Evolutionary conservation across 1,140 invertebrate genomes (phyloP).

Genomic region (Lithobius niger): DNA sequence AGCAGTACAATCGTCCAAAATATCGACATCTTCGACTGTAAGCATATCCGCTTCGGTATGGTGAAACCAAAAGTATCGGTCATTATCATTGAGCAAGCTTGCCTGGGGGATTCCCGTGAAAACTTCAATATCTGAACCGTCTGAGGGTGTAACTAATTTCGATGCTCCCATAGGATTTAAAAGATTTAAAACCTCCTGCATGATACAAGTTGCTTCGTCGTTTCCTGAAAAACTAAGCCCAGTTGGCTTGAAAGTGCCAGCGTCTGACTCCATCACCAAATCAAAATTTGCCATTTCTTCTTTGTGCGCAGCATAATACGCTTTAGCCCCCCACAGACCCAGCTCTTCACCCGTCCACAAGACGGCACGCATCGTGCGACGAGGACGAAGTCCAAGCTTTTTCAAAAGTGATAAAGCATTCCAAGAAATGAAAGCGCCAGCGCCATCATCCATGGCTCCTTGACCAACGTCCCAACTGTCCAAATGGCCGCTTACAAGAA

Average conservation of each 20-base stretch:
- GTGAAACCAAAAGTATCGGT: conserved; percentile 69
- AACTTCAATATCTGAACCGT: conserved; percentile 21
- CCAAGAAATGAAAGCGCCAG: conserved; percentile 45
- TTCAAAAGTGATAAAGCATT: conserved; percentile 53
- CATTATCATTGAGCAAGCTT: conserved; percentile 49
- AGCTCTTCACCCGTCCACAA: conserved; percentile 74
- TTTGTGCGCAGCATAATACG: conserved; percentile 48
- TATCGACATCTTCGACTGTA: conserved; percentile 48
- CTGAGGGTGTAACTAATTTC: conserved; percentile 11
- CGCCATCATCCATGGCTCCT: conserved; percentile 76
- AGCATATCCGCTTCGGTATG: conserved; percentile 65
- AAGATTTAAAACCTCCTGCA: conserved; percentile 44
- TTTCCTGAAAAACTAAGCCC: conserved; percentile 46
- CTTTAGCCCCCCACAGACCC: conserved; percentile 48
- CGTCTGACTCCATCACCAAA: conserved; percentile 67
- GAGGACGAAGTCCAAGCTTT: conserved; percentile 47
- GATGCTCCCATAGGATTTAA: conserved; percentile 21
- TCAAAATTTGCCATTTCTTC: conserved; percentile 47
- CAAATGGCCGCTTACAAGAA: conserved; percentile 69
- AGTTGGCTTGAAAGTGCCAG: conserved; percentile 58
- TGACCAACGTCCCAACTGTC: conserved; percentile 84
- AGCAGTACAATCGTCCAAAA: conserved; percentile 52
- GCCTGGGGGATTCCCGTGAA: conserved; percentile 48
- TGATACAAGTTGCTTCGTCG: conserved; percentile 43
- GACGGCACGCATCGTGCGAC: conserved; percentile 55